Evolutionary conservation across 2,113 vertebrate species (phyloP).

Genomic region (Phainopepla nitens): DNA sequence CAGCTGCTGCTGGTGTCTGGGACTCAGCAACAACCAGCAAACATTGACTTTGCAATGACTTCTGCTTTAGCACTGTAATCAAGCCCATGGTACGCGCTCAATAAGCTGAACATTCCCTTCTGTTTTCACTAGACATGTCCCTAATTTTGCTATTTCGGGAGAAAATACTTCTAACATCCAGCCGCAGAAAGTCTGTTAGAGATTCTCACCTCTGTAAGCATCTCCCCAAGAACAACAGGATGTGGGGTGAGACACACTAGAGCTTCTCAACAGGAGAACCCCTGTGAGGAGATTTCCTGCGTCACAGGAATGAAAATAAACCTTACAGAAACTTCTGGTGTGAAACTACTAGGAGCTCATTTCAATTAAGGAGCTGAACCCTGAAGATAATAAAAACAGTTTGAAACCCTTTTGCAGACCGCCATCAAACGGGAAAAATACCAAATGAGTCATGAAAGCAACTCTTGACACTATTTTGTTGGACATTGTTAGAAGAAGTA

Average conservation of each 20-base stretch:
- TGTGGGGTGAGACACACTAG: fast-evolving
- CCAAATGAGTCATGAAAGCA: not conserved
- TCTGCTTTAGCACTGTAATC: not conserved
- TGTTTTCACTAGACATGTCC: not conserved
- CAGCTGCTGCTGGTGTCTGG: not conserved
- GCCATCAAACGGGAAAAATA: not conserved
- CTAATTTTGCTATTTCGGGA: not conserved
- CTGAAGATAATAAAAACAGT: not conserved
- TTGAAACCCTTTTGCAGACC: not conserved
- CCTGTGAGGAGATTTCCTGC: not conserved
- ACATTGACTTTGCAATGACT: conserved; percentile 23
- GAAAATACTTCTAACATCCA: not conserved
- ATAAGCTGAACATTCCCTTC: conserved; percentile 46
- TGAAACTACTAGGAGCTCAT: not conserved
- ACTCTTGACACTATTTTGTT: not conserved
- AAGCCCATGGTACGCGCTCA: not conserved
- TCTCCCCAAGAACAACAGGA: not conserved
- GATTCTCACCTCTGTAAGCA: not conserved
- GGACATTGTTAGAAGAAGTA: not conserved
- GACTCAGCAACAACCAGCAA: not conserved
- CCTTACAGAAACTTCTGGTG: not conserved
- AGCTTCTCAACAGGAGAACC: not conserved
- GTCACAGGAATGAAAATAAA: not conserved
- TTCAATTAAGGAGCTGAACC: not conserved
- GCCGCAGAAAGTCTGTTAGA: not conserved